A percentile compares a stretch with the other conserved stretches of the same genome.
Evolutionary conservation across 1,140 invertebrate species (phyloP).

Genomic region (Arion vulgaris): DNA sequence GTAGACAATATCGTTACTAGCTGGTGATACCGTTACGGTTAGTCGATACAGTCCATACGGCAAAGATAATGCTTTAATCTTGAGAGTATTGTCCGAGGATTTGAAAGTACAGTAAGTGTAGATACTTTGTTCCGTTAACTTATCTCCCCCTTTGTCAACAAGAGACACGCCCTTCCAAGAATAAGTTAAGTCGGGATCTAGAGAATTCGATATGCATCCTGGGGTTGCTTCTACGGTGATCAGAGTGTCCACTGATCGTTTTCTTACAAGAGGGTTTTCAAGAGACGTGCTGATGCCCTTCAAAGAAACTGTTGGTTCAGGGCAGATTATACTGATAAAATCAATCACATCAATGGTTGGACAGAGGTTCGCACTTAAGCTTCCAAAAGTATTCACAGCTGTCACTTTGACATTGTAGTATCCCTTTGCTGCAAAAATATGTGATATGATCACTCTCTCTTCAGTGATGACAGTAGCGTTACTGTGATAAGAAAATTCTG

Average conservation of each 20-base stretch:
- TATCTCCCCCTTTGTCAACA: not conserved
- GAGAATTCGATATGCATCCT: not conserved
- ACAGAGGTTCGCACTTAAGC: conserved; percentile 54
- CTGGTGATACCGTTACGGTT: conserved; percentile 57
- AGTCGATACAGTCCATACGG: conserved; percentile 66
- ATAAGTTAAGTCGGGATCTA: conserved; percentile 6
- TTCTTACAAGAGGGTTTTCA: conserved; percentile 40
- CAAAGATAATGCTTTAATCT: conserved; percentile 55
- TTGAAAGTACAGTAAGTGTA: conserved; percentile 57
- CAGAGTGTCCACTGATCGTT: conserved; percentile 53
- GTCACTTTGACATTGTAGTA: conserved; percentile 53
- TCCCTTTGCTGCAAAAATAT: conserved; percentile 54
- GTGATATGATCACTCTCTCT: conserved; percentile 50
- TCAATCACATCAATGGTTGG: conserved; percentile 56
- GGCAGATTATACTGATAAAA: conserved; percentile 20
- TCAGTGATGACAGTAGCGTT: conserved; percentile 17
- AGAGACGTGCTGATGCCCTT: conserved; percentile 30
- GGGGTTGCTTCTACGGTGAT: conserved; percentile 14
- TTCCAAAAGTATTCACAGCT: conserved; percentile 59
- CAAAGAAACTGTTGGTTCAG: conserved; percentile 35
- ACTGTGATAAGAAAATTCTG: conserved; percentile 15
- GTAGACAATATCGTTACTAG: conserved; percentile 42
- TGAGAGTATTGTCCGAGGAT: conserved; percentile 45
- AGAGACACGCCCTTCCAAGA: conserved; percentile 34
- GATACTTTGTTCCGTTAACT: conserved; percentile 49